A percentile compares a stretch with the other conserved stretches of the same genome.
Conservation (phyloP, 2,888 invertebrate genomes). For the Alviniconcha strummeri region DNA sequence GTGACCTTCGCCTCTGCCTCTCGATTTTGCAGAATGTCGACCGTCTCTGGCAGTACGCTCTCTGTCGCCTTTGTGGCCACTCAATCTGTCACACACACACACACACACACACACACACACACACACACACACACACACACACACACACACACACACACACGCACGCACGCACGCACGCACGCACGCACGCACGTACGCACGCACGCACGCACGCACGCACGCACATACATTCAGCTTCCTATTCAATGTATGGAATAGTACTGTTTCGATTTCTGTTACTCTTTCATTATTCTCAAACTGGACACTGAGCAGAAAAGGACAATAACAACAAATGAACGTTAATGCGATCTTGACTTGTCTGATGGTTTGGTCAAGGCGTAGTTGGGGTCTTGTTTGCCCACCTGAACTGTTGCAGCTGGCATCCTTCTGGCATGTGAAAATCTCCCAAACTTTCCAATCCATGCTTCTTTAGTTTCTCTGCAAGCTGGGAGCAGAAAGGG, state of each 20-base stretch:
- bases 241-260: no score
- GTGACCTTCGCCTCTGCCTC: no score
- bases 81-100: no score
- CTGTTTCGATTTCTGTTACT: no score
- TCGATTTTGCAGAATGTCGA: no score
- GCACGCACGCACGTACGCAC: not conserved
- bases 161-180: not conserved
- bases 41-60: no score
- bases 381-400: not conserved
- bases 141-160: no score
- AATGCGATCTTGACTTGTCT: not conserved
- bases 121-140: no score
- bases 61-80: no score
- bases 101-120: no score
- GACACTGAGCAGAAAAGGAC: no score
- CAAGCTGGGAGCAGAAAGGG: not conserved
- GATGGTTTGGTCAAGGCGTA: not conserved
- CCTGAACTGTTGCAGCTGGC: not conserved
- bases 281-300: no score
- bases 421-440: not conserved
- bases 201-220: not conserved
- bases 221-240: not conserved
- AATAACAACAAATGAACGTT: not conserved
- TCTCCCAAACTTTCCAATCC: not conserved
- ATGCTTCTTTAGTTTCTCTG: not conserved